Conservation (phyloP, 2,797 vertebrate species). For the Aldrovandia affinis region DNA sequence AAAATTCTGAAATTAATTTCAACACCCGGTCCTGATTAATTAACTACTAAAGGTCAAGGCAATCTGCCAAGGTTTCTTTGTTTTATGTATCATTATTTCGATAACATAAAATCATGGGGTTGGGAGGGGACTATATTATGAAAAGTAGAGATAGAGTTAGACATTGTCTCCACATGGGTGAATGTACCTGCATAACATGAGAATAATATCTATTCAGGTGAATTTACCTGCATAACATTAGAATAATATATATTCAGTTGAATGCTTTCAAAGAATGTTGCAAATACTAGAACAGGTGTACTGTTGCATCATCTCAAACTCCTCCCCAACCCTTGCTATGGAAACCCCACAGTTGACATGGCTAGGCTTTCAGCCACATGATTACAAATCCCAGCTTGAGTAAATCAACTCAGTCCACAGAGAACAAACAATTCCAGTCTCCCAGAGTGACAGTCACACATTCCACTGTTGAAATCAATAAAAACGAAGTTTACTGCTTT, state of each 20-base stretch:
- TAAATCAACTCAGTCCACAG: neutral
- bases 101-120: neutral
- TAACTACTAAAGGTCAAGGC: neutral
- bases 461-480: constrained; percentile 27
- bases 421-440: neutral
- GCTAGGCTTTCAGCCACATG: neutral
- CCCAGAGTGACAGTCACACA: neutral
- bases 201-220: no score
- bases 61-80: neutral
- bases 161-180: neutral
- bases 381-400: neutral
- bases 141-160: neutral
- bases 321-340: no score
- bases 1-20: neutral
- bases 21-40: neutral
- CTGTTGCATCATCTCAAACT: no score
- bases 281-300: neutral
- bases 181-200: neutral
- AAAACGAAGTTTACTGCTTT: constrained; percentile 28
- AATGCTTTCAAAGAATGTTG: neutral
- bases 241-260: no score
- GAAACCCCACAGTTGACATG: neutral
- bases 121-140: neutral
- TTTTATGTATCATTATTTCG: neutral
- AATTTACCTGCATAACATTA: no score